Conservation (phyloP, 2,113 vertebrate genomes). For the Pygoscelis antarcticus region DNA sequence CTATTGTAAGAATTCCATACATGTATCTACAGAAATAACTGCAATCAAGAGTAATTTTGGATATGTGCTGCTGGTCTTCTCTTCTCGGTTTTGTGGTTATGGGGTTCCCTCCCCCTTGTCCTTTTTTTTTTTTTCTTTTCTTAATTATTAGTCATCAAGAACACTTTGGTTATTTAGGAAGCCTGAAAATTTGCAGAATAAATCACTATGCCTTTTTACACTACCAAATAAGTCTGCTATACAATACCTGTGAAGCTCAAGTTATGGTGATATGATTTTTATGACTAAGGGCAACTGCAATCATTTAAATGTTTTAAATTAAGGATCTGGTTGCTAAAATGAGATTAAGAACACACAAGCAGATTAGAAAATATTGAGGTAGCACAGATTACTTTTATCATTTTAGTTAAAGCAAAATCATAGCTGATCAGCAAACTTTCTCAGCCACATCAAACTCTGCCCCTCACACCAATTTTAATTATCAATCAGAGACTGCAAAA, state of each 20-base stretch:
- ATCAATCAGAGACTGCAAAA: slow-evolving; percentile 26
- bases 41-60: background rate
- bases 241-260: background rate
- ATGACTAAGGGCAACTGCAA: background rate
- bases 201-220: background rate
- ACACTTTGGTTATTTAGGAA: background rate
- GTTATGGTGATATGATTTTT: background rate
- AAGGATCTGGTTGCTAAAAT: background rate
- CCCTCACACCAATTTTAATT: slow-evolving; percentile 47
- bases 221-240: background rate
- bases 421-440: background rate
- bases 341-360: slow-evolving; percentile 56
- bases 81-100: background rate
- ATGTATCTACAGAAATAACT: background rate
- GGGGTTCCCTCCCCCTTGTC: background rate
- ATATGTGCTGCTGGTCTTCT: background rate
- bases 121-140: background rate
- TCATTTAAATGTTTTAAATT: background rate
- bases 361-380: slow-evolving; percentile 54
- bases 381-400: slow-evolving; percentile 34
- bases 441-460: slow-evolving; percentile 1
- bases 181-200: background rate
- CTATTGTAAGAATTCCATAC: background rate
- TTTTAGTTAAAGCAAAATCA: slow-evolving; percentile 33
- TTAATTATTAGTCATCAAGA: background rate